Base-by-base conservation (phyloP, 2,888 invertebrate genomes). In the Timandra comae region DNA sequence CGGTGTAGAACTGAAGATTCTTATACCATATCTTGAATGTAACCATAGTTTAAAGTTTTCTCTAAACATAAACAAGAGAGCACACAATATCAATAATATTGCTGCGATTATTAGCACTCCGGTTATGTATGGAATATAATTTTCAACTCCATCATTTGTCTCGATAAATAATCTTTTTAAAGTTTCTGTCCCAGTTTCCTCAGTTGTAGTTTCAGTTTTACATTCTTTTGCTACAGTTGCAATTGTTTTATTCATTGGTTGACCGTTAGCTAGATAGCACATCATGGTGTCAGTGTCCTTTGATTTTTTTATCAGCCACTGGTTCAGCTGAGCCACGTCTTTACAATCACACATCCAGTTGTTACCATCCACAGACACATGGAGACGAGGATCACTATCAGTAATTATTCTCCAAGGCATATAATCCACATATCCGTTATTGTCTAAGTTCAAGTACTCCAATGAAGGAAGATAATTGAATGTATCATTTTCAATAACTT, bases 301-400 rank as follows among this genome's bases (percentile, higher is more conserved):
- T 30, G 88, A 88, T 64, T 91, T 90, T 63, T 90, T 88, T 59
- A 88, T 82, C 40, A 93, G 73, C 93, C 93, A 93, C 52, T 89
- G 87, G 63, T 91, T 89, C 56, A 93, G 79, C 55, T 89, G 89
- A 43, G 87, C 88, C 32, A 93, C 88, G 58, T 91, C 91, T 60
- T 87, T 87, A 77, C 94, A 94, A 66, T 93, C 91, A 79, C 94
- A 94, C 70, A 91, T 91, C 95, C 95, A 94, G 68, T 90, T 90
- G 87, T 93, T 94, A 56, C 92, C 91, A 58, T 91, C 90, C 42
- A 93, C 86, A 33, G 91, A 90, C 51, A 94, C 89, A 59, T 89
- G 89, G 58, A 93, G 89, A 56, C 89, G 89, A 44, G 88, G 87
- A 67, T 91, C 87, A 63, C 89, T 87, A 62, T 91, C 88, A 27